A percentile compares a stretch with the other conserved stretches of the same genome.
These are phyloP conservation scores for Hypomecis punctinalis DNA, from an alignment of 2,888 invertebrate genomes.

Conservation along the genomic window DNA sequence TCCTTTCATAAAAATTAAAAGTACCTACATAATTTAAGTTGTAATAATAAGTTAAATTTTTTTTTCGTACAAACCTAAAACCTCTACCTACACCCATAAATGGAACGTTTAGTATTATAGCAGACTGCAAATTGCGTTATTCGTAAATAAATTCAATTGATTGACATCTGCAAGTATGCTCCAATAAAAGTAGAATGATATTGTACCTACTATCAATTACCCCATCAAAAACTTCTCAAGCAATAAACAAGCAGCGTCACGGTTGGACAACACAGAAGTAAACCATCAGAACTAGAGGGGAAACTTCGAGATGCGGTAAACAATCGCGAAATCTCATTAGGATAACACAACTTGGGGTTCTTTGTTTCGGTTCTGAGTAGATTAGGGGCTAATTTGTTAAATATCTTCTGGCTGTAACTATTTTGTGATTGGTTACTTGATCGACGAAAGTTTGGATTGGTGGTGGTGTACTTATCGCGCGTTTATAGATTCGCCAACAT, in stretches of 20 bases:
- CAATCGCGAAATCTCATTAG: conserved; percentile 57
- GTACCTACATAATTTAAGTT: no score
- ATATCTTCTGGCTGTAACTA: conserved; percentile 23
- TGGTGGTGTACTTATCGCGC: no score
- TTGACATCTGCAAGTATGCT: no score
- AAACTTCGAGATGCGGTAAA: conserved; percentile 40
- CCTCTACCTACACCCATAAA: no score
- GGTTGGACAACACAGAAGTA: conserved; percentile 21
- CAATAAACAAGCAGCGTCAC: conserved; percentile 8
- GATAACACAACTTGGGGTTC: conserved; percentile 42
- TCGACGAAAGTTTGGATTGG: neutral
- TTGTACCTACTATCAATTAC: neutral
- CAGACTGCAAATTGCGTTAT: no score
- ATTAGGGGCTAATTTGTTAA: conserved; percentile 42
- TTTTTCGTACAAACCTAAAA: no score
- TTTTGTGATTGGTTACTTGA: conserved; percentile 21
- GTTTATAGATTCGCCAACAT: no score
- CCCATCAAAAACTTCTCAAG: neutral
- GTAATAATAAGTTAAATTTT: no score
- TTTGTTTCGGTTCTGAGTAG: conserved; percentile 38
- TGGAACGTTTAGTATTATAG: no score
- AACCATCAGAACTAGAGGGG: conserved; percentile 39
- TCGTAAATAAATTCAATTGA: no score
- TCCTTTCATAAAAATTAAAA: no score
- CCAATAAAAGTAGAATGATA: no score